Evolutionary conservation across 2,797 vertebrate genomes (phyloP).

Genomic region (Pristis pectinata): DNA sequence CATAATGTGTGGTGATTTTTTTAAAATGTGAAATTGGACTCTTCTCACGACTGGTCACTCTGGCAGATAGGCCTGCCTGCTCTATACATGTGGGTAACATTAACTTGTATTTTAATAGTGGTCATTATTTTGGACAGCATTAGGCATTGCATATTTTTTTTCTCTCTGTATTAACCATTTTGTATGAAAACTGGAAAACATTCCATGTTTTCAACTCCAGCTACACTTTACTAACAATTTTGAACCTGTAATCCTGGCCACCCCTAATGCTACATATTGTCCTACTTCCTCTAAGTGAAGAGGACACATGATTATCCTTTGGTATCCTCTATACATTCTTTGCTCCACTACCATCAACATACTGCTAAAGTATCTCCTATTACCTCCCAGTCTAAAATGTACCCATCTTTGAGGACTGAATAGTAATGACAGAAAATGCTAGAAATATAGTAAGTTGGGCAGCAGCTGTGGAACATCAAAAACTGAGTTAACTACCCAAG

Average conservation of each 20-base stretch:
- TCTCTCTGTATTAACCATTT: background rate
- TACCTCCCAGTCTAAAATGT: background rate
- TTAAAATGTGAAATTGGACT: background rate
- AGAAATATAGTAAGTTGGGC: no score
- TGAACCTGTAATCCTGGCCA: background rate
- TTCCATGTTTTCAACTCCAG: background rate
- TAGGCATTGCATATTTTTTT: background rate
- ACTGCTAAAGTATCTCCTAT: background rate
- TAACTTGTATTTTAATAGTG: background rate
- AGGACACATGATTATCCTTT: background rate
- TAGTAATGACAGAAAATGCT: background rate
- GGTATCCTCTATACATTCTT: background rate
- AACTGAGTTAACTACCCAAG: no score
- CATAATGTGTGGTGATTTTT: background rate
- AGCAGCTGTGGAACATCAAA: no score
- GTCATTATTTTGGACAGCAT: background rate
- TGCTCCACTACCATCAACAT: no score
- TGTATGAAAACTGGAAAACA: background rate
- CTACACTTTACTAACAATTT: background rate
- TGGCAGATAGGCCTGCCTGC: background rate
- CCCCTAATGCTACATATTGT: background rate
- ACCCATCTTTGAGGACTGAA: background rate
- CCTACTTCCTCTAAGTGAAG: background rate
- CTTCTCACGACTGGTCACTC: background rate
- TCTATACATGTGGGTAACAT: background rate